Conservation (phyloP, 2,113 vertebrate genomes). For the Nycticorax nycticorax region DNA sequence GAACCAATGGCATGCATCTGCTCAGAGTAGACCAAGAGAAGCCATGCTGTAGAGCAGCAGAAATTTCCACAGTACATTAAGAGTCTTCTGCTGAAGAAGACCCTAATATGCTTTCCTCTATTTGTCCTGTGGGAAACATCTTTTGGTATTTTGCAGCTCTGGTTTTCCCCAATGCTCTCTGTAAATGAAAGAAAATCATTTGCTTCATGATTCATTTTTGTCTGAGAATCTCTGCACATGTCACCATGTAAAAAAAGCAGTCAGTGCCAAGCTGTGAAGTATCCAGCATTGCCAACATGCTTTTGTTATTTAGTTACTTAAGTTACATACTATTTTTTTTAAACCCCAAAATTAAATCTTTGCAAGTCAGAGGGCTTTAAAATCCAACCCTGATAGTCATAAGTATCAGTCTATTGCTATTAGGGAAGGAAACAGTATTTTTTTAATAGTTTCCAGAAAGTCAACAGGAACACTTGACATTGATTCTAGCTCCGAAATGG, state of each 20-base stretch:
- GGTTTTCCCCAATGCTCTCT: not conserved
- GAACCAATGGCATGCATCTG: not conserved
- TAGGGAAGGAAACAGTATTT: not conserved
- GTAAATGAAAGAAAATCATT: not conserved
- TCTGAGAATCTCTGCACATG: conserved; percentile 39
- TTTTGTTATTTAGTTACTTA: not conserved
- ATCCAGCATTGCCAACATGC: not conserved
- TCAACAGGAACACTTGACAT: not conserved
- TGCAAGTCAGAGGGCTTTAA: not conserved
- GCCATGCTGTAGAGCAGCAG: not conserved
- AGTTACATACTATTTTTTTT: not conserved
- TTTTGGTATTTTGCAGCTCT: not conserved
- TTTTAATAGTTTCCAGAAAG: not conserved
- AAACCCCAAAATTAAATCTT: not conserved
- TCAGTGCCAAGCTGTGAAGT: not conserved
- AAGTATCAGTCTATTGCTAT: not conserved
- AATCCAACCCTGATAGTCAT: not conserved
- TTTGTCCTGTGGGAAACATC: not conserved
- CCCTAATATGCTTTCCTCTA: not conserved
- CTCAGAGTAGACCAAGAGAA: not conserved
- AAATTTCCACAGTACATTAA: not conserved
- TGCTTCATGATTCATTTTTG: conserved; percentile 23
- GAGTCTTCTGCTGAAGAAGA: not conserved
- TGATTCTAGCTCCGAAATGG: not conserved
- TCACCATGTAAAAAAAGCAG: not conserved